Evolutionary conservation across 2,888 invertebrate species (phyloP).

Genomic region (Pemphredon lugubris): DNA sequence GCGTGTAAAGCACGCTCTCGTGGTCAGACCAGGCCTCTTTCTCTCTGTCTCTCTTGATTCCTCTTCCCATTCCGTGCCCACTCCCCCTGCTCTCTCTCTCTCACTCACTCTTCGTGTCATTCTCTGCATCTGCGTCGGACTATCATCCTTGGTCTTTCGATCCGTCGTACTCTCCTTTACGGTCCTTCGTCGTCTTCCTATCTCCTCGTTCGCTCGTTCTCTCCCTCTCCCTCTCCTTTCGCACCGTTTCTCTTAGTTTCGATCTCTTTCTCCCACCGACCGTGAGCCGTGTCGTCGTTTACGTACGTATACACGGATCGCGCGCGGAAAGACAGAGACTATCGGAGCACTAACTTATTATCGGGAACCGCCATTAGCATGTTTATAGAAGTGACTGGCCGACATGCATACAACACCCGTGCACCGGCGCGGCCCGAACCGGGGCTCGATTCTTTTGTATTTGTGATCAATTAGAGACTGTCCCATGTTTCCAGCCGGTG

Average conservation of each 20-base stretch:
- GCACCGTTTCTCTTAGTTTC: not conserved
- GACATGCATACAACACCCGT: constrained; percentile 64
- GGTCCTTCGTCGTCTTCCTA: too few relatives aligned
- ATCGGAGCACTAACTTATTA: constrained; percentile 73
- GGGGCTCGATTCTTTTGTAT: constrained; percentile 58
- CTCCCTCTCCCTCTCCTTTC: not conserved
- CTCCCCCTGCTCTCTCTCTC: constrained; percentile 14
- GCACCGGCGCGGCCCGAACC: constrained; percentile 9
- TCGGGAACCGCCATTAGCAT: constrained; percentile 75
- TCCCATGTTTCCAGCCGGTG: constrained; percentile 13
- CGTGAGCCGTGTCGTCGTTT: constrained; percentile 25
- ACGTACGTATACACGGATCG: constrained; percentile 38
- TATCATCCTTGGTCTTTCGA: too few relatives aligned
- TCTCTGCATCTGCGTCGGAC: not conserved
- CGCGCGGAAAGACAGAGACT: constrained; percentile 40
- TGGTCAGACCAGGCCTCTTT: constrained; percentile 53
- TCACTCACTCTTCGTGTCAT: constrained; percentile 7
- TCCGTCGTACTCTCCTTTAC: not conserved
- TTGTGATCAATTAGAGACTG: constrained; percentile 71
- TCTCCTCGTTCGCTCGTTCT: constrained; percentile 17
- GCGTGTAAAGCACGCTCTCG: constrained; percentile 71
- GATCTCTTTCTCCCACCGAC: not conserved
- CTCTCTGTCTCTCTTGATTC: constrained; percentile 19
- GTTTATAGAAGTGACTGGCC: constrained; percentile 72
- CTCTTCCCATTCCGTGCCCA: constrained; percentile 12